A percentile compares a stretch with the other conserved stretches of the same genome.
Conservation (phyloP, 2,888 invertebrate genomes). For the Listrodromus nycthemerus region DNA sequence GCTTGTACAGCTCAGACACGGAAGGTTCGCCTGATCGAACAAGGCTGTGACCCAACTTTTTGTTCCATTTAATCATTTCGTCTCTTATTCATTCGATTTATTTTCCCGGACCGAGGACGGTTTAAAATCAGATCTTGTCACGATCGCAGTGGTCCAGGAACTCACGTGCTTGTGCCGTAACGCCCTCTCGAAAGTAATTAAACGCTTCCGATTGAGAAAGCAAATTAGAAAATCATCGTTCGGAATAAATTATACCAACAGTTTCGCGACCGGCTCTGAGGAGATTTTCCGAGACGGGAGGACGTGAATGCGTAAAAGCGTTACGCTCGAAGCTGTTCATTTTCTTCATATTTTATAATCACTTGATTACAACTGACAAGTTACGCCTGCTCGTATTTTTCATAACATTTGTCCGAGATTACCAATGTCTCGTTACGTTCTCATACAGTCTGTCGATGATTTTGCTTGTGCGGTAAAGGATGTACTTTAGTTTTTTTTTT, state of each 20-base stretch:
- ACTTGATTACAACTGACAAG: background rate
- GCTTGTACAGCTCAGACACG: background rate
- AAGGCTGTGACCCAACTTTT: background rate
- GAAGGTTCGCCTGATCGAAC: background rate
- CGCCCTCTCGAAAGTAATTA: background rate
- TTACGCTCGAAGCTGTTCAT: constrained; percentile 41
- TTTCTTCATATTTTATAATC: constrained; percentile 3
- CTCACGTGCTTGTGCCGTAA: background rate
- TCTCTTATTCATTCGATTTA: background rate
- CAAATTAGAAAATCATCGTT: constrained; percentile 47
- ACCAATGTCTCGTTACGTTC: background rate
- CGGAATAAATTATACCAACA: constrained; percentile 37
- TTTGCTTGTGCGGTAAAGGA: background rate
- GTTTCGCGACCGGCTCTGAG: background rate
- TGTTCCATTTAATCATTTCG: too few species aligned
- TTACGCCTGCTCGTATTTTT: constrained; percentile 39
- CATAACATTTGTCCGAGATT: constrained; percentile 38
- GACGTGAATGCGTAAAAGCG: constrained; percentile 52
- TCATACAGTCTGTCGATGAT: background rate
- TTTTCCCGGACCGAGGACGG: background rate
- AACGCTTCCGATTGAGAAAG: constrained; percentile 52
- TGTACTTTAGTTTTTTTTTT: background rate
- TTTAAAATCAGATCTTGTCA: background rate
- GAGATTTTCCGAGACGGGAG: constrained; percentile 23
- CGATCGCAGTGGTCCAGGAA: background rate